Percentiles rank a stretch among this genome's conserved stretches.
These are phyloP conservation scores for Julus scandinavius DNA, from an alignment of 2,888 invertebrate species.

Conservation along the genomic window DNA sequence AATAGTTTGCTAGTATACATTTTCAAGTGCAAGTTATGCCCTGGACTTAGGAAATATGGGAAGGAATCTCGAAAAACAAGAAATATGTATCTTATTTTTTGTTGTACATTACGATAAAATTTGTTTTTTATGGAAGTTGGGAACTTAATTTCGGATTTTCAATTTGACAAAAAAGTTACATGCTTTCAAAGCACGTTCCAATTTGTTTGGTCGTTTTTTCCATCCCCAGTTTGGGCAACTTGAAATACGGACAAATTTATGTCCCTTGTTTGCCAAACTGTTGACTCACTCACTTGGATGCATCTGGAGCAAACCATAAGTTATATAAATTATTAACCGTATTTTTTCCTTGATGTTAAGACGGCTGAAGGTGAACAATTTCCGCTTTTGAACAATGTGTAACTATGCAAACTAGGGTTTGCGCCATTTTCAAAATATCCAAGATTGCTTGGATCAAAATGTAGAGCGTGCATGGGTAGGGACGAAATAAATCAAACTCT, in stretches of 20 bases:
- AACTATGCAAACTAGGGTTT: not conserved
- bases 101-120: too few relatives aligned
- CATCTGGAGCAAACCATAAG: not conserved
- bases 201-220: not conserved
- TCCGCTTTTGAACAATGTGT: not conserved
- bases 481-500: not conserved
- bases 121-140: not conserved
- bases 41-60: too few relatives aligned
- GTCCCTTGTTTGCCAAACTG: not conserved
- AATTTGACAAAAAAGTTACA: not conserved
- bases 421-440: not conserved
- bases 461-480: conserved; percentile 14
- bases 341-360: too few relatives aligned
- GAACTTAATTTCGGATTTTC: not conserved
- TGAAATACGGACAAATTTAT: not conserved
- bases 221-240: not conserved
- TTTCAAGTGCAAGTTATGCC: not conserved
- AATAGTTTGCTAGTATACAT: not conserved
- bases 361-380: too few relatives aligned
- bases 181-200: not conserved
- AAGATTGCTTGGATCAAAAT: not conserved
- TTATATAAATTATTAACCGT: too few relatives aligned
- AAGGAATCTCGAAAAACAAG: too few relatives aligned
- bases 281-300: not conserved
- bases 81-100: too few relatives aligned